A percentile compares a stretch with the other conserved stretches of the same genome.
Evolutionary conservation across 2,113 vertebrate genomes (phyloP).

Genomic region (Nothobranchius kuhntae): DNA sequence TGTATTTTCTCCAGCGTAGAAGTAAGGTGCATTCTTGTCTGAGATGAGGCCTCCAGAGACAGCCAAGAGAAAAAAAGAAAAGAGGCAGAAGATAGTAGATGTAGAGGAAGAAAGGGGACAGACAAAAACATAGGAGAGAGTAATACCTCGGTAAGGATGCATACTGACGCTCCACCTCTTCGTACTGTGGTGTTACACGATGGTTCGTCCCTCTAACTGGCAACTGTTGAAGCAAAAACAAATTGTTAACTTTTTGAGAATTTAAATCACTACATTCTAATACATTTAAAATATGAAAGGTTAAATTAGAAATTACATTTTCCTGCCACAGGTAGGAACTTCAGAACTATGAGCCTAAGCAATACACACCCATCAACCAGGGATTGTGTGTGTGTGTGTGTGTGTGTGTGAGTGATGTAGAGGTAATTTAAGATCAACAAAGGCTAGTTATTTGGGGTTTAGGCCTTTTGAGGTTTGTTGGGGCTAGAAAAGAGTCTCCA

Average conservation of each 20-base stretch:
- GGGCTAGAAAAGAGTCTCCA: constrained; percentile 33
- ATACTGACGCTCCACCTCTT: constrained; percentile 75
- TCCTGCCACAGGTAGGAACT: neutral
- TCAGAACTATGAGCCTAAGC: constrained; percentile 4
- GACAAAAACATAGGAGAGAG: neutral
- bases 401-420: constrained; percentile 33
- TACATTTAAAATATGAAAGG: neutral
- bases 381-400: neutral
- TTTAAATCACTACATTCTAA: neutral
- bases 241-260: neutral
- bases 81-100: constrained; percentile 4
- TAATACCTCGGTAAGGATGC: constrained; percentile 74
- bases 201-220: constrained; percentile 62
- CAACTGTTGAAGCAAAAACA: constrained; percentile 46
- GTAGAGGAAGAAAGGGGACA: constrained; percentile 12
- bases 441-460: constrained; percentile 59
- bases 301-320: neutral
- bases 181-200: constrained; percentile 64
- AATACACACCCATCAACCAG: neutral
- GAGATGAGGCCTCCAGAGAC: constrained; percentile 37
- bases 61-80: neutral
- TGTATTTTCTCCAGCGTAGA: constrained; percentile 35
- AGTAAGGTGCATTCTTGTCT: constrained; percentile 39
- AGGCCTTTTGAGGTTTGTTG: constrained; percentile 33
- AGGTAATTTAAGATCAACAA: constrained; percentile 52